Conservation (phyloP, 2,113 vertebrate species). For the Nesogale talazaci region DNA sequence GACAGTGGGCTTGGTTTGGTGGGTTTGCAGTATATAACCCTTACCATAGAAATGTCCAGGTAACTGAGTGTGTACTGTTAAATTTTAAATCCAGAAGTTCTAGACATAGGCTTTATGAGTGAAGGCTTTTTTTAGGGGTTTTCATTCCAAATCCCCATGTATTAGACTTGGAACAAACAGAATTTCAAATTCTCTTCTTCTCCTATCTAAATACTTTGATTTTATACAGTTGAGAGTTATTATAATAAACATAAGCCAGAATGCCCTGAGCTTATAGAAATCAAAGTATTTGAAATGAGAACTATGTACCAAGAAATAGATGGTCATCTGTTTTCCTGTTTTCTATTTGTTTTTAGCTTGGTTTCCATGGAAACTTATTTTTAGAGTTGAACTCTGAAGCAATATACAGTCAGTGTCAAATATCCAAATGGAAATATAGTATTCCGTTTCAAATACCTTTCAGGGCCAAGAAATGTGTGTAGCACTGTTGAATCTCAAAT, state of each 20-base stretch:
- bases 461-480: neutral
- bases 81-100: neutral
- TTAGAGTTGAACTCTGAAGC: conserved; percentile 42
- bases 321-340: neutral
- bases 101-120: neutral
- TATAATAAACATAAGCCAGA: conserved; percentile 33
- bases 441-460: conserved; percentile 42
- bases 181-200: neutral
- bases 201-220: neutral
- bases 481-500: neutral
- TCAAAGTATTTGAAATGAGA: conserved; percentile 27
- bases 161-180: neutral
- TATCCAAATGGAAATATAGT: conserved; percentile 28
- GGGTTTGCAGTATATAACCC: neutral
- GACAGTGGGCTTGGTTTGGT: no score
- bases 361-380: conserved; percentile 59
- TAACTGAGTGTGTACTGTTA: neutral
- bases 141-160: neutral
- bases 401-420: neutral
- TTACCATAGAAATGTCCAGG: neutral
- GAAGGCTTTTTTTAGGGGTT: neutral
- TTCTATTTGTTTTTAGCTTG: conserved; percentile 33
- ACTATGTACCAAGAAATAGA: conserved; percentile 19
- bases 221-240: neutral
- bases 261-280: neutral